Evolutionary conservation across 1,140 invertebrate species (phyloP).

Genomic region (Pseudomyrmex pallidus): DNA sequence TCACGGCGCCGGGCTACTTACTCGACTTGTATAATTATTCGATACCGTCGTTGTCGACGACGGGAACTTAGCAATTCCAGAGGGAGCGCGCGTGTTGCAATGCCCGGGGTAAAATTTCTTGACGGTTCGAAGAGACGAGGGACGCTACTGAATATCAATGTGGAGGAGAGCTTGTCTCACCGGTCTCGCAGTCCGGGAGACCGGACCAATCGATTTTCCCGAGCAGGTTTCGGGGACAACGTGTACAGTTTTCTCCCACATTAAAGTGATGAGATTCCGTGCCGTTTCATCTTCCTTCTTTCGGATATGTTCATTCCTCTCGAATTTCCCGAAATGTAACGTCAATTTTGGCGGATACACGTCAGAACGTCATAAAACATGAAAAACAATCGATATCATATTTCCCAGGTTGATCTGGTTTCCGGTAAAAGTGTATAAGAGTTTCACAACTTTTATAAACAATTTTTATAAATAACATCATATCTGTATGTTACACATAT

Average conservation of each 20-base stretch:
- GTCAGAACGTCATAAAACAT: background rate
- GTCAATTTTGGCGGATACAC: background rate
- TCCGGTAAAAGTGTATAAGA: constrained; percentile 1
- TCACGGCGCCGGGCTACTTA: constrained; percentile 40
- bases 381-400: background rate
- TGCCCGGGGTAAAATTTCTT: constrained; percentile 58
- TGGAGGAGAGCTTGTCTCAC: constrained; percentile 3
- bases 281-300: background rate
- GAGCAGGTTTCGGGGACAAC: constrained; percentile 33
- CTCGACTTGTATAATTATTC: constrained; percentile 60
- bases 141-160: constrained; percentile 53
- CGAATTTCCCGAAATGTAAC: background rate
- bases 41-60: constrained; percentile 36
- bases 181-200: constrained; percentile 20
- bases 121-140: constrained; percentile 51
- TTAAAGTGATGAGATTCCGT: constrained; percentile 45
- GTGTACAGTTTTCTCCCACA: background rate
- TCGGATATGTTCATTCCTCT: constrained; percentile 13
- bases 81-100: constrained; percentile 39
- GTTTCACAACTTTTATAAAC: background rate
- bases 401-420: background rate
- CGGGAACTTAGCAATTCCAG: constrained; percentile 59
- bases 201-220: constrained; percentile 40
- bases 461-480: background rate
- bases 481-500: background rate